Evolutionary conservation across 2,113 vertebrate species (phyloP).

Genomic region (Tetraodon nigroviridis): DNA sequence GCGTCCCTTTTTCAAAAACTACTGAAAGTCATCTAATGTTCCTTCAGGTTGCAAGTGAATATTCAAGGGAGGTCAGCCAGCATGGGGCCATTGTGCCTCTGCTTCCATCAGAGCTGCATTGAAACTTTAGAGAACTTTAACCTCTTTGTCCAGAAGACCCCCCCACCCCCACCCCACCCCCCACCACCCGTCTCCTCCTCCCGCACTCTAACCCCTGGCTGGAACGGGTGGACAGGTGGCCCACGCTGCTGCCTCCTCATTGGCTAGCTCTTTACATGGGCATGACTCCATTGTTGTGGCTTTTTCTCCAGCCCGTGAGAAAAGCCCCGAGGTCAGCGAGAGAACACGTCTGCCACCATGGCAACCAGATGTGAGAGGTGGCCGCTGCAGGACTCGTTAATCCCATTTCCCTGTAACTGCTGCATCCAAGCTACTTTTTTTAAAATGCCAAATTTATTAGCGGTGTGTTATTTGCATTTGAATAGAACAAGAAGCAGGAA

Average conservation of each 20-base stretch:
- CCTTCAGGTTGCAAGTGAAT: conserved; percentile 28
- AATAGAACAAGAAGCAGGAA: conserved; percentile 7
- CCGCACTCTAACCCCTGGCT: conserved; percentile 51
- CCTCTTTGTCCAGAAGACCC: conserved; percentile 53
- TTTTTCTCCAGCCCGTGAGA: conserved; percentile 64
- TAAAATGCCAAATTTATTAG: conserved; percentile 25
- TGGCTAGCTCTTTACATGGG: conserved; percentile 40
- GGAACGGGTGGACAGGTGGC: conserved; percentile 52
- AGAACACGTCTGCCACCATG: conserved; percentile 62
- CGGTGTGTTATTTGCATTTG: conserved; percentile 20
- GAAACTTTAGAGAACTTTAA: conserved; percentile 36
- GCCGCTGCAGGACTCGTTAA: conserved; percentile 48
- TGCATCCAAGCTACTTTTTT: conserved; percentile 13
- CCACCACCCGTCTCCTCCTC: conserved; percentile 19
- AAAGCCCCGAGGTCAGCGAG: conserved; percentile 67
- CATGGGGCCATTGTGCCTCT: conserved; percentile 22
- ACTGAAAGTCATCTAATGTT: conserved; percentile 32
- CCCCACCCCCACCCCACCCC: conserved; percentile 41
- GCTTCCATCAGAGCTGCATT: conserved; percentile 44
- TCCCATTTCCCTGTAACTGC: conserved; percentile 41
- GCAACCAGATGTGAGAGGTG: conserved; percentile 71
- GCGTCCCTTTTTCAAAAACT: conserved; percentile 42
- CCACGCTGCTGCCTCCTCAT: conserved; percentile 41
- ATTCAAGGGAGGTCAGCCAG: conserved; percentile 37
- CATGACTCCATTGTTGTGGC: conserved; percentile 62